Evolutionary conservation across 2,888 invertebrate species (phyloP).

Genomic region (Acronicta aceris): DNA sequence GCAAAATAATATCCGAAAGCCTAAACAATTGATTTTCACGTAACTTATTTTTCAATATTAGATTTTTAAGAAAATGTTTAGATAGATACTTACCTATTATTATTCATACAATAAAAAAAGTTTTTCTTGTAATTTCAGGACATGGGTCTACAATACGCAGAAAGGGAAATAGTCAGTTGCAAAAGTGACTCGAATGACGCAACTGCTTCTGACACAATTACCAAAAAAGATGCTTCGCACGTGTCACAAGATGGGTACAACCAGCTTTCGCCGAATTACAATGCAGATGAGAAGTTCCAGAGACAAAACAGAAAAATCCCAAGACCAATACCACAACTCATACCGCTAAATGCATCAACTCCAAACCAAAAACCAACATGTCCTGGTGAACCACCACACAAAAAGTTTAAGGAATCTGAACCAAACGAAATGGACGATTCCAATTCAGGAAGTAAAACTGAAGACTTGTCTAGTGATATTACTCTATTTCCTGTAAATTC

Average conservation of each 20-base stretch:
- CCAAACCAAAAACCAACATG: constrained; percentile 79
- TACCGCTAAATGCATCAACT: constrained; percentile 90
- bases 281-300: constrained; percentile 72
- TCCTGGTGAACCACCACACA: constrained; percentile 80
- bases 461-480: constrained; percentile 72
- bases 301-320: constrained; percentile 79
- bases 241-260: constrained; percentile 61
- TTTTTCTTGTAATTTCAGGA: constrained; percentile 78
- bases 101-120: not conserved
- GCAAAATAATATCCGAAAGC: no score
- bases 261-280: constrained; percentile 64
- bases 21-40: no score
- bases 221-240: constrained; percentile 67
- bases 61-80: no score
- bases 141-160: constrained; percentile 79
- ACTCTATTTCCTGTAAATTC: constrained; percentile 70
- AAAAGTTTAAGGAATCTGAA: constrained; percentile 78
- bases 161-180: constrained; percentile 78
- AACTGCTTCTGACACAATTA: constrained; percentile 63
- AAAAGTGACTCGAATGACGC: constrained; percentile 84
- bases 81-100: no score
- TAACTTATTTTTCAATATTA: no score
- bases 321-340: constrained; percentile 93
- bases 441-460: constrained; percentile 55
- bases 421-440: constrained; percentile 51